Evolutionary conservation across 2,888 invertebrate genomes (phyloP).

Genomic region (Diarsia rubi): DNA sequence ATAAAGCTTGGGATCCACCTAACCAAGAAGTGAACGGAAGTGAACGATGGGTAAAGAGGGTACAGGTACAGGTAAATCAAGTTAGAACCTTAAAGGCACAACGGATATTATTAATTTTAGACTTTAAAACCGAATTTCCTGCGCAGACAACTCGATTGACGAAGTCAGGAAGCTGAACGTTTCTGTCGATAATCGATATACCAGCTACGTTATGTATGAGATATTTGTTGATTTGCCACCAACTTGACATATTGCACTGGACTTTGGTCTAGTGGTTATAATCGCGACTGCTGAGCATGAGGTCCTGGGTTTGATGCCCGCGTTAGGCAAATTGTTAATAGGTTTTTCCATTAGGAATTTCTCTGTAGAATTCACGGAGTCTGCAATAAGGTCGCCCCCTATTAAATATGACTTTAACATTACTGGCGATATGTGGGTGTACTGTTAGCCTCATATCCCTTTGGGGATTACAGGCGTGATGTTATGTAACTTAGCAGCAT

Average conservation of each 20-base stretch:
- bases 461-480: too few relatives aligned
- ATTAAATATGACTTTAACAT: too few relatives aligned
- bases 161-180: conserved; percentile 26
- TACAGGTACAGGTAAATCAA: background rate
- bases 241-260: too few relatives aligned
- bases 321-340: too few relatives aligned
- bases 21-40: background rate
- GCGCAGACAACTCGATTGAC: conserved; percentile 66
- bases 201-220: background rate
- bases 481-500: background rate
- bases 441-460: too few relatives aligned
- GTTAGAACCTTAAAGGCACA: conserved; percentile 8
- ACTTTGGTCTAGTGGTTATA: too few relatives aligned
- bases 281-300: too few relatives aligned
- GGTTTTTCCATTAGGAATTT: too few relatives aligned
- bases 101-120: conserved; percentile 60
- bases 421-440: too few relatives aligned
- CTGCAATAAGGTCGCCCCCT: too few relatives aligned
- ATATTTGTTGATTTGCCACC: background rate
- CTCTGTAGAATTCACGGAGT: too few relatives aligned
- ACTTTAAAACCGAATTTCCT: conserved; percentile 62
- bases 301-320: too few relatives aligned
- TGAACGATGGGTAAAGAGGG: background rate
- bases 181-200: conserved; percentile 2
- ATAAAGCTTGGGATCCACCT: background rate